Percentiles rank a stretch among this genome's conserved stretches.
phyloP scores from a whole-genome alignment of 2,888 invertebrate genomes.

The Desoria tigrina region DNA sequence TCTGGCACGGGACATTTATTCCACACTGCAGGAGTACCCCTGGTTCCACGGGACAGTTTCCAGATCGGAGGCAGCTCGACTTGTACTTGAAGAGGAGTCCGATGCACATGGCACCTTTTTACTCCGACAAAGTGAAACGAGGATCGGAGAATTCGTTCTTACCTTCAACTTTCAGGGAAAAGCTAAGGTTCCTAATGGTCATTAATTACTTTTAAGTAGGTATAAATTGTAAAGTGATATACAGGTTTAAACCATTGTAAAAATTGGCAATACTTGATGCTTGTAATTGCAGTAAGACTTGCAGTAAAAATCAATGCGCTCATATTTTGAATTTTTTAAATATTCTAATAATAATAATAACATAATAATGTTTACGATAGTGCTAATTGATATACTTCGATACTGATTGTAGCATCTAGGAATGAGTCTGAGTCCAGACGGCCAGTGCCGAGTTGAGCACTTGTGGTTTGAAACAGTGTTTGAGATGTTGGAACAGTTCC shows the following conservation, averaged over 20 bases:
- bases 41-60: conserved; percentile 99
- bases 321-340: no score
- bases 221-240: no score
- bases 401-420: conserved; percentile 73
- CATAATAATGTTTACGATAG: background rate
- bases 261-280: no score
- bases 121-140: conserved; percentile 92
- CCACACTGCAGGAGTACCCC: conserved; percentile 74
- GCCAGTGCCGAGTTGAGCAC: conserved; percentile 91
- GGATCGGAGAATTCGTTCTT: conserved; percentile 93
- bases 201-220: no score
- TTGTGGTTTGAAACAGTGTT: conserved; percentile 93
- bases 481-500: conserved; percentile 96
- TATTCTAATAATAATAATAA: no score
- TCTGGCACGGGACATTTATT: conserved; percentile 17
- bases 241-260: no score
- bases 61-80: conserved; percentile 85
- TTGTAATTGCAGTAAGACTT: no score
- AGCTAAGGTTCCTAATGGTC: no score
- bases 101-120: conserved; percentile 91
- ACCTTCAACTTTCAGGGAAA: conserved; percentile 95
- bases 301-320: no score
- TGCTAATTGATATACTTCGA: background rate
- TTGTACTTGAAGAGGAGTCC: conserved; percentile 84
- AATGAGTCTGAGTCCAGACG: conserved; percentile 89